Evolutionary conservation across 2,113 vertebrate genomes (phyloP).

Genomic region (Motacilla alba): DNA sequence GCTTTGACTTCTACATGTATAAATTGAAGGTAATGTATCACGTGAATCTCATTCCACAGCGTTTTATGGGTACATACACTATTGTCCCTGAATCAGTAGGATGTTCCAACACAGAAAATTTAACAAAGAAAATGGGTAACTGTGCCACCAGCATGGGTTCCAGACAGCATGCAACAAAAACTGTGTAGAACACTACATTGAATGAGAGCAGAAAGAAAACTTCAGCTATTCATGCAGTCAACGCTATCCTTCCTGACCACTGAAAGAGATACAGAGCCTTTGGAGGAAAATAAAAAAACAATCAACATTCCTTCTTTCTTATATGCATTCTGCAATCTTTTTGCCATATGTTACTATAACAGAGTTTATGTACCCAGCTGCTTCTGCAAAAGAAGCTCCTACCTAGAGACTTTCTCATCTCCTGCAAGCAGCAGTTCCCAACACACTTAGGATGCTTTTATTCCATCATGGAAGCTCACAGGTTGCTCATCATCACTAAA

Average conservation of each 20-base stretch:
- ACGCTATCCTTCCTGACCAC: rapidly evolving
- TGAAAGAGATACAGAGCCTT: neutral
- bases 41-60: neutral
- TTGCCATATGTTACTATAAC: neutral
- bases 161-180: neutral
- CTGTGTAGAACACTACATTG: neutral
- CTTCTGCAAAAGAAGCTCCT: neutral
- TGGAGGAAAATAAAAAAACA: neutral
- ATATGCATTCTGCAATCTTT: neutral
- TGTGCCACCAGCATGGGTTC: neutral
- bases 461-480: neutral
- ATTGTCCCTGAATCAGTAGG: neutral
- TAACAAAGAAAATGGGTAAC: neutral
- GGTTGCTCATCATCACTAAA: neutral
- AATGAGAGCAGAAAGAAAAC: neutral
- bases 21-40: neutral
- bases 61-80: neutral
- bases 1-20: neutral
- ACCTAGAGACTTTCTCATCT: neutral
- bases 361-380: neutral
- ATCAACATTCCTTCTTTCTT: neutral
- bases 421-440: neutral
- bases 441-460: neutral
- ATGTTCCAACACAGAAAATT: neutral
- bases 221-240: neutral